Percentiles rank a stretch among this genome's conserved stretches.
Evolutionary conservation across 2,797 vertebrate species (phyloP).

Genomic region (Austrolebias charrua): DNA sequence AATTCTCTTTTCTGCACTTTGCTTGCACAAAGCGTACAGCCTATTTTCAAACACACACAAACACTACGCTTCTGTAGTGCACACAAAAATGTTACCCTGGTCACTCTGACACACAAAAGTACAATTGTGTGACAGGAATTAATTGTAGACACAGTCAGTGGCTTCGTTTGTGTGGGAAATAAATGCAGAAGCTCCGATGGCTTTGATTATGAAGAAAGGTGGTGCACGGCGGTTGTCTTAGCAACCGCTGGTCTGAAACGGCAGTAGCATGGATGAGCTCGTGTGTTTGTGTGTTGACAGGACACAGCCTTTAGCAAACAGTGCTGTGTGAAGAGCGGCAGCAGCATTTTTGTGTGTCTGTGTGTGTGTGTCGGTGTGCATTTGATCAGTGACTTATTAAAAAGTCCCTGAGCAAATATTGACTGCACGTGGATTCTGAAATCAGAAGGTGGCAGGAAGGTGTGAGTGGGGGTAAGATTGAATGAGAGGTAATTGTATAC

Average conservation of each 20-base stretch:
- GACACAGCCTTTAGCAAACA: conserved; percentile 47
- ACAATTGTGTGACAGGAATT: conserved; percentile 15
- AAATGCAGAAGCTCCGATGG: conserved; percentile 54
- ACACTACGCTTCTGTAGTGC: neutral
- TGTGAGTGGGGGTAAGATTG: conserved; percentile 9
- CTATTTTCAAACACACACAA: conserved; percentile 17
- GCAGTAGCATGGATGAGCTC: conserved; percentile 23
- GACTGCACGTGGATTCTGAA: conserved; percentile 34
- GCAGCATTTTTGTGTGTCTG: conserved; percentile 19
- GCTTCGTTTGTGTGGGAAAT: conserved; percentile 46
- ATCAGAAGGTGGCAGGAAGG: conserved; percentile 24
- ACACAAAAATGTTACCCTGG: neutral
- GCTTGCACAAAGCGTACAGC: conserved; percentile 11
- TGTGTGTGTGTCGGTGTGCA: conserved; percentile 21
- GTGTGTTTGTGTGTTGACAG: conserved; percentile 35
- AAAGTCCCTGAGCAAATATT: conserved; percentile 44
- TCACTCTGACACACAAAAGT: neutral
- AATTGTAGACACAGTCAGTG: conserved; percentile 6
- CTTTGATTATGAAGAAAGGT: conserved; percentile 61
- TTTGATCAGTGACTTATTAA: conserved; percentile 50
- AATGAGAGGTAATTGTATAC: conserved; percentile 29
- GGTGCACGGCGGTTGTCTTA: conserved; percentile 65
- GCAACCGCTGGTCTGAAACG: conserved; percentile 61
- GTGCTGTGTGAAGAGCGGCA: conserved; percentile 5
- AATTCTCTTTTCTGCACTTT: conserved; percentile 56